These are phyloP conservation scores for Marisa cornuarietis DNA, from an alignment of 1,140 invertebrate species.

Conservation along the genomic window DNA sequence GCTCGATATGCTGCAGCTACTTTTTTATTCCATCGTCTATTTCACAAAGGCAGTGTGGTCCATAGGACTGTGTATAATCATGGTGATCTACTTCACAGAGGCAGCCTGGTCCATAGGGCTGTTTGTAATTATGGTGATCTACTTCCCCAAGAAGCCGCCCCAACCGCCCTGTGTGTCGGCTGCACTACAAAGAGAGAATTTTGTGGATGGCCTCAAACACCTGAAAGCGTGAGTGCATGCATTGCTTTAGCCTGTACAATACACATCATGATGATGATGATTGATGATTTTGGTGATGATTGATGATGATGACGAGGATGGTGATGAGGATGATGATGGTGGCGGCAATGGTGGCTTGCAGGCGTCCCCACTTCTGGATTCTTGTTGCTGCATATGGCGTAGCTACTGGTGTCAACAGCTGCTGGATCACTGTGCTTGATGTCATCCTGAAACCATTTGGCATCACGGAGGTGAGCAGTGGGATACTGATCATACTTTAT, in stretches of 20 bases:
- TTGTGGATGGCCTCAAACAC: constrained; percentile 37
- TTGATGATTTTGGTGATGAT: background rate
- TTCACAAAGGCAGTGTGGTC: constrained; percentile 41
- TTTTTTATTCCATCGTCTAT: background rate
- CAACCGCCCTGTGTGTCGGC: constrained; percentile 51
- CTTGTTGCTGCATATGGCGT: constrained; percentile 63
- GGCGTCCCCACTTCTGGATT: constrained; percentile 57
- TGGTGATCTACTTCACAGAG: constrained; percentile 37
- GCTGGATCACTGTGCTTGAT: constrained; percentile 67
- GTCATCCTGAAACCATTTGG: constrained; percentile 58
- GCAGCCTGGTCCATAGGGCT: constrained; percentile 35
- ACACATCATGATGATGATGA: background rate
- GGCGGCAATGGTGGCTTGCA: background rate
- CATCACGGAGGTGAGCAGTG: constrained; percentile 58
- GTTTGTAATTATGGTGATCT: constrained; percentile 44
- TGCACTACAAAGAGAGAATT: constrained; percentile 42
- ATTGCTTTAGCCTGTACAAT: constrained; percentile 1
- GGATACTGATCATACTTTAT: too few relatives aligned
- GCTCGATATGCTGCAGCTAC: too few relatives aligned
- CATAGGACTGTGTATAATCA: constrained; percentile 36
- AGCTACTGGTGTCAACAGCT: constrained; percentile 64
- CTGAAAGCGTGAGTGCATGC: constrained; percentile 31
- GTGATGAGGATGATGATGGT: background rate
- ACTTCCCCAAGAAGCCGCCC: constrained; percentile 55
- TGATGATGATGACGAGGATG: background rate